A percentile compares a stretch with the other conserved stretches of the same genome.
These are phyloP conservation scores for Dipodomys stephensi DNA, from an alignment of 2,113 vertebrate genomes.

Conservation along the genomic window DNA sequence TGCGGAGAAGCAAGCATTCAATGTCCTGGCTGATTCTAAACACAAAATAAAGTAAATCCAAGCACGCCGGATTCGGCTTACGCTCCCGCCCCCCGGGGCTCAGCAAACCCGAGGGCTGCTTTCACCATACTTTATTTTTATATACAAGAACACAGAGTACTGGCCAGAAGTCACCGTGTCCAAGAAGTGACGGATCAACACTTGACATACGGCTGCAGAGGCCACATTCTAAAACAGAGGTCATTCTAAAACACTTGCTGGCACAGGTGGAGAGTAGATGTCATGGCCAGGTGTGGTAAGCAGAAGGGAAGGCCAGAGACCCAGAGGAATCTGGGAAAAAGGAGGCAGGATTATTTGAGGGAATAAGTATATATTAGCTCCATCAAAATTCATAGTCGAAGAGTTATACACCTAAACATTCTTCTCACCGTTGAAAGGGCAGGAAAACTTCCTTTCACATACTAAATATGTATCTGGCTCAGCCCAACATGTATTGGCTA, in stretches of 20 bases:
- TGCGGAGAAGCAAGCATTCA: not conserved
- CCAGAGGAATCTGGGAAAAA: slow-evolving; percentile 37
- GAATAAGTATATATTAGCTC: not conserved
- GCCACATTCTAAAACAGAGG: not conserved
- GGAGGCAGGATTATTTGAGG: not conserved
- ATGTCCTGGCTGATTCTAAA: not conserved
- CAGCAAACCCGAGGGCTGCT: slow-evolving; percentile 43
- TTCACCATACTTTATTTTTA: slow-evolving; percentile 44
- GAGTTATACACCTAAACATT: not conserved
- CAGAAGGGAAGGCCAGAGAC: not conserved
- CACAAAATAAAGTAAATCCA: not conserved
- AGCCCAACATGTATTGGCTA: not conserved
- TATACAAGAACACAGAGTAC: slow-evolving; percentile 35
- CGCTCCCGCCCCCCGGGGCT: not conserved
- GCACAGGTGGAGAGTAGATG: not conserved
- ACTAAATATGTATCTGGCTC: not conserved
- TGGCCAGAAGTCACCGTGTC: slow-evolving; percentile 7
- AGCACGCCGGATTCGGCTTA: not conserved
- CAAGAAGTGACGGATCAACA: slow-evolving; percentile 19
- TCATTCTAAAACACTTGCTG: not conserved
- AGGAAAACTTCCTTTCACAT: not conserved
- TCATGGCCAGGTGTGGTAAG: not conserved
- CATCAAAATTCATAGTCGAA: not conserved
- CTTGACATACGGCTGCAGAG: not conserved
- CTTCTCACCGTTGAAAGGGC: not conserved